These are phyloP conservation scores for Luperina nickerlii DNA, from an alignment of 2,888 invertebrate species.

Conservation along the genomic window DNA sequence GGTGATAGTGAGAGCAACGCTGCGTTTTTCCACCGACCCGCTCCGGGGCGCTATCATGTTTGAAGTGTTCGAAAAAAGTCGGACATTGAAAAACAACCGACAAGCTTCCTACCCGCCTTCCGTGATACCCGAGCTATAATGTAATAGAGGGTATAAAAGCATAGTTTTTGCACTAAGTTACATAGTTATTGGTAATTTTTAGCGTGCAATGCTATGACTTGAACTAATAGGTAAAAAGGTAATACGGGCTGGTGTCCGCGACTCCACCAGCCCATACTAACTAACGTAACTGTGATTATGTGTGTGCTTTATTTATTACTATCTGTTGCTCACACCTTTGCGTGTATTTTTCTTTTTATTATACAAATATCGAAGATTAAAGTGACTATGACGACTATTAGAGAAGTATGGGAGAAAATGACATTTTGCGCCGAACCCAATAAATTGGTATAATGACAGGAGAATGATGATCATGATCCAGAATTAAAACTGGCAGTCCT, in stretches of 20 bases:
- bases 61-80: conserved; percentile 7
- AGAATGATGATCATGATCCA: too few relatives aligned
- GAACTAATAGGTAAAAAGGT: neutral
- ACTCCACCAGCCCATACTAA: too few relatives aligned
- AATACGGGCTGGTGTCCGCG: too few relatives aligned
- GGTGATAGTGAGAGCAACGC: neutral
- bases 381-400: too few relatives aligned
- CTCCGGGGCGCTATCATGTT: neutral
- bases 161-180: neutral
- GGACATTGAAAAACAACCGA: conserved; percentile 24
- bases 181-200: neutral
- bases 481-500: neutral
- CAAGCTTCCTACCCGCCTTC: neutral
- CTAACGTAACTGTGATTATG: too few relatives aligned
- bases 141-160: neutral
- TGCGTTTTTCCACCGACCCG: neutral
- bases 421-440: too few relatives aligned
- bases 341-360: too few relatives aligned
- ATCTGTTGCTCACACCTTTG: too few relatives aligned
- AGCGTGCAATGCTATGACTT: neutral
- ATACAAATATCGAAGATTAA: too few relatives aligned
- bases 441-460: too few relatives aligned
- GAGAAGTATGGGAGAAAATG: too few relatives aligned
- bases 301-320: too few relatives aligned
- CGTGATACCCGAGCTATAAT: neutral